A percentile compares a stretch with the other conserved stretches of the same genome.
Conservation (phyloP, 2,888 invertebrate species). For the Eurytoma adleriae region DNA sequence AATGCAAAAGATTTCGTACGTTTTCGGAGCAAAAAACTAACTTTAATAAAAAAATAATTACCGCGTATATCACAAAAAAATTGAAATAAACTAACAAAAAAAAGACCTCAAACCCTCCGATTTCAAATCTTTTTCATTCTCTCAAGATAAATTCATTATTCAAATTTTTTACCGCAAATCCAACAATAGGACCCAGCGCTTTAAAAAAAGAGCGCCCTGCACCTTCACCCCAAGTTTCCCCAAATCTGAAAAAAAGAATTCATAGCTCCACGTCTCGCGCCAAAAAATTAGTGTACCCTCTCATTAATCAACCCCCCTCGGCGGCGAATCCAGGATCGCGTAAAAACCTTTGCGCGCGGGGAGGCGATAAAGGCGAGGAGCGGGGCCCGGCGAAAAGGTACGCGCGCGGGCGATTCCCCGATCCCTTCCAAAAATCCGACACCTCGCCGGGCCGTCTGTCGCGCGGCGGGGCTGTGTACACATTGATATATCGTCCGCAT, state of each 20-base stretch:
- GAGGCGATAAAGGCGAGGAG: not conserved
- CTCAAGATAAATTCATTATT: conserved; percentile 7
- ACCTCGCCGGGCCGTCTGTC: conserved; percentile 69
- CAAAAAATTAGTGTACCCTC: conserved; percentile 14
- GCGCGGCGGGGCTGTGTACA: conserved; percentile 63
- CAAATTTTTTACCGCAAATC: conserved; percentile 10
- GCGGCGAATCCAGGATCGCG: not conserved
- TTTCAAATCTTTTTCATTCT: not conserved
- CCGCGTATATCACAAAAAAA: not conserved
- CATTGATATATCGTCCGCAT: conserved; percentile 70
- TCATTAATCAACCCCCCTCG: conserved; percentile 29
- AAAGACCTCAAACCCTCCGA: not conserved
- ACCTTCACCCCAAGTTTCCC: not conserved
- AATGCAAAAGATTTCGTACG: too few species aligned
- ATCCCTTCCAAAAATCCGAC: conserved; percentile 68
- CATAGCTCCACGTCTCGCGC: not conserved
- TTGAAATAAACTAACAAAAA: not conserved
- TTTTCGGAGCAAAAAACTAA: too few species aligned
- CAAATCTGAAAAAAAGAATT: not conserved
- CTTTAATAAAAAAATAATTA: too few species aligned
- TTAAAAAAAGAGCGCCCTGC: not conserved
- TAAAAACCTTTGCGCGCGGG: not conserved
- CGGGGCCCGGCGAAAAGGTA: conserved; percentile 9
- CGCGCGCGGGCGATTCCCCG: not conserved
- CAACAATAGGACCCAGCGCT: not conserved